A percentile compares a stretch with the other conserved stretches of the same genome.
These are phyloP conservation scores for Prunella fulvescens DNA, from an alignment of 2,113 vertebrate genomes.

Conservation along the genomic window DNA sequence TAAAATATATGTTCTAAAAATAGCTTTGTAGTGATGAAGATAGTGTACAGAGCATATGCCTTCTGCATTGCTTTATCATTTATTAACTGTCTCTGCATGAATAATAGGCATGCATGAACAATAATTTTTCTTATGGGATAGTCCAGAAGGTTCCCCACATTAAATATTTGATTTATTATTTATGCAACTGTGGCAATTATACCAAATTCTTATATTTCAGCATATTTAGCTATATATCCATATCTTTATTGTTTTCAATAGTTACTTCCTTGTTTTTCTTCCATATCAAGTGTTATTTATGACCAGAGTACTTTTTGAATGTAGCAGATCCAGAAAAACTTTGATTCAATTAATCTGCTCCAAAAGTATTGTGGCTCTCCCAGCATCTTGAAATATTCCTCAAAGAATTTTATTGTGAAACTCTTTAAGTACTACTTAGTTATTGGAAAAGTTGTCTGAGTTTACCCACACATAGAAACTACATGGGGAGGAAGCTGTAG, in stretches of 20 bases:
- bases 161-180: neutral
- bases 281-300: neutral
- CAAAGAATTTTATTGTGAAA: neutral
- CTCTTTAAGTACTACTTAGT: neutral
- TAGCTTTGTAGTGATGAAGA: neutral
- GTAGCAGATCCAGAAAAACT: neutral
- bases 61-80: neutral
- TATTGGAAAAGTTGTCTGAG: neutral
- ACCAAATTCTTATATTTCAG: neutral
- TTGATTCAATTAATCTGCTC: neutral
- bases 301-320: neutral
- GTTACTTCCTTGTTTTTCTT: neutral
- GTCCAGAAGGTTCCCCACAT: neutral
- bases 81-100: neutral
- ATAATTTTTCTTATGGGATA: neutral
- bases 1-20: neutral
- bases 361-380: neutral
- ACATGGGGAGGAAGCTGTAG: neutral
- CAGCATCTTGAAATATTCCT: neutral
- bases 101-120: neutral
- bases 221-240: neutral
- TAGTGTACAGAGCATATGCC: neutral
- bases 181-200: neutral
- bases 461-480: neutral
- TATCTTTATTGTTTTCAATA: neutral